Conservation (phyloP, 2,797 vertebrate genomes). For the Lindbergichthys nudifrons region DNA sequence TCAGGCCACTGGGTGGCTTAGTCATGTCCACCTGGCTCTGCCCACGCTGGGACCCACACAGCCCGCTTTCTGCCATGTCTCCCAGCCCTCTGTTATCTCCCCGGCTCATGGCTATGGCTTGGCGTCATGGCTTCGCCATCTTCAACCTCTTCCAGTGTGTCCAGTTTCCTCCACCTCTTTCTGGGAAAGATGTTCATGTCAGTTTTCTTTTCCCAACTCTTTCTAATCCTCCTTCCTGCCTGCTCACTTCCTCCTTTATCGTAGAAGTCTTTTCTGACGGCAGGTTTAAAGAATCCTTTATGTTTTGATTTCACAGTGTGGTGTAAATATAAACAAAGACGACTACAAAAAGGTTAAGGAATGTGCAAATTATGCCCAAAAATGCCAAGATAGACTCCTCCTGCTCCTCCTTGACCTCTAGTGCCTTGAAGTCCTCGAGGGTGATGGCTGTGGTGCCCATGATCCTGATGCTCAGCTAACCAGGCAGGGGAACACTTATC, state of each 20-base stretch:
- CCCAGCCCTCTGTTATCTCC: conserved; percentile 80
- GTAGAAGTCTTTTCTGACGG: background rate
- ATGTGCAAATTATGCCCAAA: conserved; percentile 91
- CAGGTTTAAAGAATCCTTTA: background rate
- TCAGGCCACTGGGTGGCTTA: conserved; percentile 19
- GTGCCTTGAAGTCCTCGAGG: conserved; percentile 87
- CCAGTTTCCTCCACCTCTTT: conserved; percentile 26
- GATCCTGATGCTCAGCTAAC: conserved; percentile 78
- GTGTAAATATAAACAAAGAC: conserved; percentile 94
- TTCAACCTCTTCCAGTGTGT: conserved; percentile 22
- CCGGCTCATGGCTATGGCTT: conserved; percentile 45
- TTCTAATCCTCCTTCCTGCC: background rate
- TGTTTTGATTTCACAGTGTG: conserved; percentile 83
- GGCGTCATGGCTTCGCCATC: conserved; percentile 48
- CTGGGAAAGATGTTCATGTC: conserved; percentile 47
- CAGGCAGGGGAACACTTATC: conserved; percentile 85
- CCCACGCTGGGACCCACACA: conserved; percentile 13
- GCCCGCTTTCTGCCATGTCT: conserved; percentile 27
- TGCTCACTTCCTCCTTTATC: background rate
- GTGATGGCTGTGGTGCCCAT: conserved; percentile 92
- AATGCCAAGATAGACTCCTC: conserved; percentile 92
- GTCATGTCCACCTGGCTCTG: conserved; percentile 7
- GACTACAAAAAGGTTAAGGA: conserved; percentile 93
- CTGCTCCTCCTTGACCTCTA: conserved; percentile 92
- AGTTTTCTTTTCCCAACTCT: conserved; percentile 4